A percentile compares a stretch with the other conserved stretches of the same genome.
Conservation (phyloP, 2,797 vertebrate species). For the Rhincodon typus region DNA sequence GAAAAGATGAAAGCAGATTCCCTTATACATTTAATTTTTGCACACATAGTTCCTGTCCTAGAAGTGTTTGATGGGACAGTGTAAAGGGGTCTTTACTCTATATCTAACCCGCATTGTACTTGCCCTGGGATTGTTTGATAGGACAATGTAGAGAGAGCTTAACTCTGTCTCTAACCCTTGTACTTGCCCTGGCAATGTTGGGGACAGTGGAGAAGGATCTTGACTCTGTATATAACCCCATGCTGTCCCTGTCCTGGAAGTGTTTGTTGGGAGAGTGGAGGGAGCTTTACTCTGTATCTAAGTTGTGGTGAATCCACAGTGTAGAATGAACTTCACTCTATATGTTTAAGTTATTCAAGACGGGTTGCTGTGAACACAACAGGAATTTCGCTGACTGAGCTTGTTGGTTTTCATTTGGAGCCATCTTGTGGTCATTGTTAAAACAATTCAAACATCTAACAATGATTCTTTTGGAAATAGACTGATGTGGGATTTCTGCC, state of each 20-base stretch:
- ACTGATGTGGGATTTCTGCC: not conserved
- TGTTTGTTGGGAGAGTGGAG: not conserved
- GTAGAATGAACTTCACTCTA: not conserved
- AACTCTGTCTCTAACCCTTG: not conserved
- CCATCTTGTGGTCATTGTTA: constrained; percentile 7
- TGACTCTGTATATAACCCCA: not conserved
- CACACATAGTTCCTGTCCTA: too few relatives aligned
- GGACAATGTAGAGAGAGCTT: not conserved
- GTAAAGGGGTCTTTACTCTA: not conserved
- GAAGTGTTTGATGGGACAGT: not conserved
- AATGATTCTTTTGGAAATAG: not conserved
- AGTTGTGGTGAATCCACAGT: not conserved
- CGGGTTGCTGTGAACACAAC: not conserved
- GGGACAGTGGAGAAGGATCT: not conserved
- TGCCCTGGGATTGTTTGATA: not conserved
- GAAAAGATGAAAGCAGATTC: not conserved
- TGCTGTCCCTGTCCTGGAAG: not conserved
- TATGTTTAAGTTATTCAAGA: not conserved
- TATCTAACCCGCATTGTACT: not conserved
- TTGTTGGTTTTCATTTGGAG: not conserved
- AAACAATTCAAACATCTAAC: not conserved
- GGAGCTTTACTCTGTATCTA: not conserved
- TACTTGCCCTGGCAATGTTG: not conserved
- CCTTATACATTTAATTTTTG: not conserved
- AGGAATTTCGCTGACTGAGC: not conserved